phyloP scores from a whole-genome alignment of 2,797 vertebrate species.

The Squalus acanthias region DNA sequence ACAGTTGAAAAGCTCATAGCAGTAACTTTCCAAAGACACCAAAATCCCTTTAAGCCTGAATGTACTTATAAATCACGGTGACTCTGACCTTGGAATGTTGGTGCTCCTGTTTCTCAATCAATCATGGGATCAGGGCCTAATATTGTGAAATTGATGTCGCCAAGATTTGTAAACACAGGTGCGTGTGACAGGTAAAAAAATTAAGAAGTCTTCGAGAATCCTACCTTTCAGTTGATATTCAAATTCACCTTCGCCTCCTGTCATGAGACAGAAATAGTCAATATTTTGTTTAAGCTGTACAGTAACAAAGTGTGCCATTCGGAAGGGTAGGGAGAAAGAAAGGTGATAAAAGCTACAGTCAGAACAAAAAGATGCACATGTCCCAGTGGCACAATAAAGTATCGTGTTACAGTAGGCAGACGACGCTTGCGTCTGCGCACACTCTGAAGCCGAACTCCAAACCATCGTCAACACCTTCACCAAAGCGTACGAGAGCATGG shows the following conservation, averaged over 20 bases:
- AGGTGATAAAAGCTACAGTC: background rate
- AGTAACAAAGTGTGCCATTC: background rate
- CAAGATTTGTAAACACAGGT: background rate
- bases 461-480: too few relatives aligned
- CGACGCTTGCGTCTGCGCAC: too few relatives aligned
- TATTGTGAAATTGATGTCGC: background rate
- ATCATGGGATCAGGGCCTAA: background rate
- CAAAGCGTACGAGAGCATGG: too few relatives aligned
- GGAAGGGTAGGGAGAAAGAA: background rate
- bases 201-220: background rate
- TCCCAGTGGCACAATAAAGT: background rate
- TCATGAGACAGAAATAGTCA: background rate
- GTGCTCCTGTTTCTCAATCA: background rate
- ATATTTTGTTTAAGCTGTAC: background rate
- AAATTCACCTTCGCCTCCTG: background rate
- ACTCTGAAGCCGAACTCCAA: too few relatives aligned
- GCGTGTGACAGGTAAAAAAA: background rate
- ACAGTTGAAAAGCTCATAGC: background rate
- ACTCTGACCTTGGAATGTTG: background rate
- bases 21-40: background rate
- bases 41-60: background rate
- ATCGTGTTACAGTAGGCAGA: background rate
- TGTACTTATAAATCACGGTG: background rate
- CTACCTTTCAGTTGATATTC: background rate
- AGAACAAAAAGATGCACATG: background rate